Conservation (phyloP, 2,113 vertebrate species). For the Protobothrops flavoviridis region DNA sequence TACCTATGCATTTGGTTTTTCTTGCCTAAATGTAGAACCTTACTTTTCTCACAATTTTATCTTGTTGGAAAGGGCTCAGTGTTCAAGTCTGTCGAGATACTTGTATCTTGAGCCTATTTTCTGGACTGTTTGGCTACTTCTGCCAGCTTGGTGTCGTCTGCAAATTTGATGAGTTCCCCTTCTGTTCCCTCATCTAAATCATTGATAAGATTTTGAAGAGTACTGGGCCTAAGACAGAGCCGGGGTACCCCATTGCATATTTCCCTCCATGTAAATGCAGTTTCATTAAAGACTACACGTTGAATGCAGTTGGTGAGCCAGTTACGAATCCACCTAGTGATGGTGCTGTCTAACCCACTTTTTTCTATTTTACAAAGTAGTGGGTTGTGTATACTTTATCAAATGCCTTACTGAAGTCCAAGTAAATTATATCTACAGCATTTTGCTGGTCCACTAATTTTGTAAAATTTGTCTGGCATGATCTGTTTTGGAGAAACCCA, state of each 20-base stretch:
- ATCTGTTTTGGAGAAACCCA: background rate
- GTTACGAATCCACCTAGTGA: background rate
- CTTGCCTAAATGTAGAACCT: background rate
- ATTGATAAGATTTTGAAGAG: background rate
- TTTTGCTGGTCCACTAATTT: background rate
- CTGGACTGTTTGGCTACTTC: background rate
- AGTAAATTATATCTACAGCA: background rate
- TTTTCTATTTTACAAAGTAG: background rate
- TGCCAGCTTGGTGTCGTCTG: background rate
- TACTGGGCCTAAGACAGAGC: background rate
- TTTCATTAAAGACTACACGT: background rate
- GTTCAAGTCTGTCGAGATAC: background rate
- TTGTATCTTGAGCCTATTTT: background rate
- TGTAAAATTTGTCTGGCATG: background rate
- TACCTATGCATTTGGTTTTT: background rate
- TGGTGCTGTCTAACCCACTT: background rate
- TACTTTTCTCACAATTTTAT: background rate
- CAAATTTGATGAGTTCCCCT: background rate
- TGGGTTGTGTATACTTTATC: background rate
- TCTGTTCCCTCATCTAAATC: background rate
- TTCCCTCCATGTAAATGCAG: background rate
- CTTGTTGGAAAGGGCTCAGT: background rate
- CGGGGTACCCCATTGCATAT: background rate
- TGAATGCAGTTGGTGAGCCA: background rate
- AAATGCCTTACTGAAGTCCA: background rate